These are phyloP conservation scores for Dryococelus australis DNA, from an alignment of 2,888 invertebrate species.

Conservation along the genomic window DNA sequence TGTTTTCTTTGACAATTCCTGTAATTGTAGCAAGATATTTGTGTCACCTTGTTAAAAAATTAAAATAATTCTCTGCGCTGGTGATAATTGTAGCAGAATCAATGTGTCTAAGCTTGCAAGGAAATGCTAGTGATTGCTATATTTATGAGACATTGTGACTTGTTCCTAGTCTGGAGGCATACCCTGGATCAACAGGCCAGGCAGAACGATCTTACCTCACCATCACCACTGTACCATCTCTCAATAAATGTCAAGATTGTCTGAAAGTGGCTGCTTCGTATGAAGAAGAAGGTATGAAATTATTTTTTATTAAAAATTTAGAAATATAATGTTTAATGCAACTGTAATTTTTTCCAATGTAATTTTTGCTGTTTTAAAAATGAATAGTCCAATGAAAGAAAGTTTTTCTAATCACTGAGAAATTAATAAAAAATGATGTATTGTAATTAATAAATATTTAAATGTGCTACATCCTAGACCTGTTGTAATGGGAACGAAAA, in stretches of 20 bases:
- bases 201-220: conserved; percentile 64
- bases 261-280: conserved; percentile 61
- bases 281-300: conserved; percentile 59
- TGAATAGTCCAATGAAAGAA: too few relatives aligned
- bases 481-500: too few relatives aligned
- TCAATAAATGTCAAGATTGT: conserved; percentile 69
- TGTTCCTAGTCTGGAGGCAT: neutral
- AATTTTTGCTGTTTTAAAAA: too few relatives aligned
- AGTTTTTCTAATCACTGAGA: too few relatives aligned
- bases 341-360: too few relatives aligned
- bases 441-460: too few relatives aligned
- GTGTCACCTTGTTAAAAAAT: neutral
- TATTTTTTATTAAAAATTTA: neutral
- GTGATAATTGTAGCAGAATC: neutral
- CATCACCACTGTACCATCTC: conserved; percentile 71
- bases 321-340: too few relatives aligned
- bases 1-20: too few relatives aligned
- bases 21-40: too few relatives aligned
- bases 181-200: conserved; percentile 32
- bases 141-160: neutral
- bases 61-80: neutral
- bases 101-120: neutral
- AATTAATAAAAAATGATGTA: too few relatives aligned
- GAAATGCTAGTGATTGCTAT: neutral
- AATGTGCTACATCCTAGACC: too few relatives aligned